A percentile compares a stretch with the other conserved stretches of the same genome.
Evolutionary conservation across 2,888 invertebrate species (phyloP).

Genomic region (Aradus depressus): DNA sequence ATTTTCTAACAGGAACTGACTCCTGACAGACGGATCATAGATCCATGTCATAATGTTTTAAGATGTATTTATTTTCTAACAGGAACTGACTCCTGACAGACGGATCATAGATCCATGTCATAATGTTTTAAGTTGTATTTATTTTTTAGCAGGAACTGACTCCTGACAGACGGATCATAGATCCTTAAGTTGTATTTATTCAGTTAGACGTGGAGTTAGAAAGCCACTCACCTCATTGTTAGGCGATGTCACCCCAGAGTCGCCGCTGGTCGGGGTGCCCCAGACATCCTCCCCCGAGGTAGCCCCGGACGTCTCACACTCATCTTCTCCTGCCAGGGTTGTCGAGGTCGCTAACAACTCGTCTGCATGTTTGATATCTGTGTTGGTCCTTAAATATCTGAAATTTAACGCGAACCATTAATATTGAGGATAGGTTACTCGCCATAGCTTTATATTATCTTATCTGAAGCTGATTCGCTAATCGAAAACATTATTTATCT

Average conservation of each 20-base stretch:
- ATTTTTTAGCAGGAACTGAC: no score
- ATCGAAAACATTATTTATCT: neutral
- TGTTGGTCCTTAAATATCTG: constrained; percentile 23
- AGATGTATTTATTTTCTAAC: no score
- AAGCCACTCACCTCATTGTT: constrained; percentile 25
- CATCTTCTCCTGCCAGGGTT: constrained; percentile 47
- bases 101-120: no score
- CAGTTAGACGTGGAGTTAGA: no score
- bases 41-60: no score
- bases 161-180: no score
- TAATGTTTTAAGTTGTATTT: no score
- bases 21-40: no score
- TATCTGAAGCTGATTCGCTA: constrained; percentile 7
- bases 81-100: no score
- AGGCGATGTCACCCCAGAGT: constrained; percentile 35
- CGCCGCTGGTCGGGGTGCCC: constrained; percentile 81
- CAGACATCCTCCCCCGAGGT: constrained; percentile 78
- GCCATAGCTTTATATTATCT: neutral
- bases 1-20: no score
- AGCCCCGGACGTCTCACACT: constrained; percentile 72
- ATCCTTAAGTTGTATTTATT: no score
- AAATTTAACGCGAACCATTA: neutral
- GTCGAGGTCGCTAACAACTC: constrained; percentile 32
- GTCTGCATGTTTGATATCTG: constrained; percentile 35
- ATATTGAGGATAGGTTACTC: neutral